Evolutionary conservation across 2,113 vertebrate species (phyloP), one percentile per base, ranked within the genome.

Genomic region (Taxidea taxus): DNA sequence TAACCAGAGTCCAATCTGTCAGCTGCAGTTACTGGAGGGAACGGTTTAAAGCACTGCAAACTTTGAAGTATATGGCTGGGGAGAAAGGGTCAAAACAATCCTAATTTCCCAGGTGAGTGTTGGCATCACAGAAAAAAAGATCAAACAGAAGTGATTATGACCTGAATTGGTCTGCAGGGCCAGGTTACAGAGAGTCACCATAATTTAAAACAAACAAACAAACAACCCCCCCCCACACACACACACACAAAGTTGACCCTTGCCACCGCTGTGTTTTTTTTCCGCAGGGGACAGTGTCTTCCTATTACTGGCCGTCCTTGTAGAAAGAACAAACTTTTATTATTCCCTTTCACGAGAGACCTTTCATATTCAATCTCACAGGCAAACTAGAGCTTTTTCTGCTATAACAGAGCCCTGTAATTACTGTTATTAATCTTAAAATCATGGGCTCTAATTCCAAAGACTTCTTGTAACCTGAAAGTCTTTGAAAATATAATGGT

Each of bases 351-450:
- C 56, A 83, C 49, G 42, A 87, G 21, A 21, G 39, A 77, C 29
- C 8, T 89, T 97, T 94, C 82, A 39, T 90, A 86, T 81, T 74
- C 34, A 90, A 72, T 91, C 82, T 96, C 66, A 66, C 11, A 95
- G 14, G 42, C 51, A 89, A 97, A 39, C 34, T 75, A 64, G 12
- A 82, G 85, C n/a, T 49, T 54, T 91, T 93, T 84, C 62, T 89
- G 37, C 70, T 92, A 66, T 20, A 91, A 86, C 23, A 80, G 39
- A 72, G 39, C 39, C 34, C 21, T 89, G 54, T 97, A 97, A 97
- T 96, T 96, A 95, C 96, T 70, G 49, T 95, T 96, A 95, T 97
- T 96, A 95, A 98, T 97, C 94, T 97, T 95, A 80, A 96, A 97
- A 96, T 88, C 81, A 80, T 54, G n/a, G 75, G 42, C 34, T 95